phyloP scores from a whole-genome alignment of 2,888 invertebrate species.

The Synanthedon formicaeformis region DNA sequence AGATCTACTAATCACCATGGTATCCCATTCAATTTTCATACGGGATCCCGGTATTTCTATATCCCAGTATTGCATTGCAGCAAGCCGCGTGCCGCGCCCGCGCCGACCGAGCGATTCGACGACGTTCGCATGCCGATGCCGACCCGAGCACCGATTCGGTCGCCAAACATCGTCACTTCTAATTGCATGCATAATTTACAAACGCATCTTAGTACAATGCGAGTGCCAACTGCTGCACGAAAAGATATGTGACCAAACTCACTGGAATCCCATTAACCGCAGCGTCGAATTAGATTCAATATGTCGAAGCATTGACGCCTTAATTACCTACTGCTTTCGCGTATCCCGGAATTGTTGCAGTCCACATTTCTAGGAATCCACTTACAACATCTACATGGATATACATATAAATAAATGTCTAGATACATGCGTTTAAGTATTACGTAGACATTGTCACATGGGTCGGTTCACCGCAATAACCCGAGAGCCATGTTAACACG shows the following conservation, averaged over 20 bases:
- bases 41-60: too few relatives aligned
- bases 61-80: conserved; percentile 7
- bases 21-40: too few relatives aligned
- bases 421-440: conserved; percentile 11
- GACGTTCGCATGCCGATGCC: conserved; percentile 24
- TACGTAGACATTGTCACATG: conserved; percentile 21
- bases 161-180: conserved; percentile 53
- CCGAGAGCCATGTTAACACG: conserved; percentile 57
- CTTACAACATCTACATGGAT: conserved; percentile 7
- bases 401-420: neutral
- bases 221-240: conserved; percentile 14
- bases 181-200: conserved; percentile 53
- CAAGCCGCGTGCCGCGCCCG: conserved; percentile 11
- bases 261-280: conserved; percentile 15
- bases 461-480: conserved; percentile 51
- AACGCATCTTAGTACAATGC: conserved; percentile 30
- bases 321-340: conserved; percentile 27
- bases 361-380: neutral
- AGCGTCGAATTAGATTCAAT: conserved; percentile 19
- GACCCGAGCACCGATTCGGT: conserved; percentile 46
- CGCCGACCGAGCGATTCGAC: too few relatives aligned
- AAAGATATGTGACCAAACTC: neutral
- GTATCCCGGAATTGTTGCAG: conserved; percentile 9
- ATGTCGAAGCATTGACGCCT: conserved; percentile 6
- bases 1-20: too few relatives aligned